Percentiles rank a stretch among this genome's conserved stretches.
These are phyloP conservation scores for Leptinotarsa peninsularis DNA, from an alignment of 2,888 invertebrate genomes.

Conservation along the genomic window DNA sequence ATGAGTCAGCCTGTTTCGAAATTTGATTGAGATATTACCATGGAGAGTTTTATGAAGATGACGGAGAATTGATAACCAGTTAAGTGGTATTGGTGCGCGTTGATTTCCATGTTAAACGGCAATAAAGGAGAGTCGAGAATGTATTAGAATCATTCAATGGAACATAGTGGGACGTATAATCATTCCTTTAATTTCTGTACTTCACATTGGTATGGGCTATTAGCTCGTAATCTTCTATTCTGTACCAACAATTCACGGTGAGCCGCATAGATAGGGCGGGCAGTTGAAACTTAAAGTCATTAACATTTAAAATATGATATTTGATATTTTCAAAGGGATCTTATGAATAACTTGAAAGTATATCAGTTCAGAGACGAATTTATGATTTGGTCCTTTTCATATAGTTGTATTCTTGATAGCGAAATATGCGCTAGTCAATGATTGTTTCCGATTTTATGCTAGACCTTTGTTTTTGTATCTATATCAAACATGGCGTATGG, in stretches of 20 bases:
- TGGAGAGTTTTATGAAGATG: constrained; percentile 47
- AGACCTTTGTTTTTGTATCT: no score
- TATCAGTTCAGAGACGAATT: no score
- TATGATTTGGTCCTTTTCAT: no score
- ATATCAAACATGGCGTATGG: no score
- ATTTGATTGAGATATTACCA: constrained; percentile 52
- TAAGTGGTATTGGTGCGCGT: constrained; percentile 47
- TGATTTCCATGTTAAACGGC: constrained; percentile 53
- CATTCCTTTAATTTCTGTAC: constrained; percentile 54
- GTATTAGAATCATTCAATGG: constrained; percentile 49
- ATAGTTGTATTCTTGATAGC: no score
- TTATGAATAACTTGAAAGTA: neutral
- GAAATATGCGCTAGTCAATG: no score
- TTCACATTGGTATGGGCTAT: constrained; percentile 56
- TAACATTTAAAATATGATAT: neutral
- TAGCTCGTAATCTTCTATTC: constrained; percentile 50
- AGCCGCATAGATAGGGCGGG: constrained; percentile 27
- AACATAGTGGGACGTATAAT: constrained; percentile 46
- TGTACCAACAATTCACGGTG: constrained; percentile 44
- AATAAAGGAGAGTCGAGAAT: constrained; percentile 48
- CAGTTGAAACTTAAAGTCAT: neutral
- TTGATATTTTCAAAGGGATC: neutral
- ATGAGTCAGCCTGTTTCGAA: constrained; percentile 45
- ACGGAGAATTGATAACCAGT: constrained; percentile 42
- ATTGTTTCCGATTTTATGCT: no score